Percentiles rank a stretch among this genome's conserved stretches.
phyloP scores from a whole-genome alignment of 2,888 invertebrate species.

The Bombylius major region DNA sequence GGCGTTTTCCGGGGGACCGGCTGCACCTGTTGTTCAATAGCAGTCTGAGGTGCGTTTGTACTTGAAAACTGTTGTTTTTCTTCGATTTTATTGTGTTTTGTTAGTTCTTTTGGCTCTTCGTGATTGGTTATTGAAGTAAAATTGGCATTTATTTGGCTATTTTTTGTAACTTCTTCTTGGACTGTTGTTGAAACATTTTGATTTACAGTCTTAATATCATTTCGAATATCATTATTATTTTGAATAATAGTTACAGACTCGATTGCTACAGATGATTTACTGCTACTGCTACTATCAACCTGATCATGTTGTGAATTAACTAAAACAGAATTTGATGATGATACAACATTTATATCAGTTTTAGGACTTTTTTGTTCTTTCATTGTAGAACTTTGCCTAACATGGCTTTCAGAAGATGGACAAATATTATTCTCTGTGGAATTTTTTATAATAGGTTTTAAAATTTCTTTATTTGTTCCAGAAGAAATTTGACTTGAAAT shows the following conservation, averaged over 20 bases:
- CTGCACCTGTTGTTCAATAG: no score
- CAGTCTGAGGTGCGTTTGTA: not conserved
- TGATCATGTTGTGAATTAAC: no score
- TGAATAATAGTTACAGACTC: not conserved
- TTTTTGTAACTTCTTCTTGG: not conserved
- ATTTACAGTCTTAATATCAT: not conserved
- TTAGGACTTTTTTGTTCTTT: not conserved
- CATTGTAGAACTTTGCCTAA: not conserved
- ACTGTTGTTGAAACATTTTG: not conserved
- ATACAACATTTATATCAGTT: not conserved
- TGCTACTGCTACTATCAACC: no score
- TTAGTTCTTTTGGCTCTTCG: no score
- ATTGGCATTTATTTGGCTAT: not conserved
- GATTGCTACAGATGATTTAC: no score
- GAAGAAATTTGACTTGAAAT: no score
- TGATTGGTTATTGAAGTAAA: not conserved
- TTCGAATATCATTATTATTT: not conserved
- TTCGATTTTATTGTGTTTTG: not conserved
- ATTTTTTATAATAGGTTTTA: no score
- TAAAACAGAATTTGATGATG: not conserved
- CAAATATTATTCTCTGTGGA: no score
- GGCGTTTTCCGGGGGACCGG: not conserved
- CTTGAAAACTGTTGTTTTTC: not conserved
- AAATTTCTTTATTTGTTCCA: no score
- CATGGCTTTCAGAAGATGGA: no score